Conservation (phyloP, 2,888 invertebrate genomes). For the Branchellion lobata region DNA sequence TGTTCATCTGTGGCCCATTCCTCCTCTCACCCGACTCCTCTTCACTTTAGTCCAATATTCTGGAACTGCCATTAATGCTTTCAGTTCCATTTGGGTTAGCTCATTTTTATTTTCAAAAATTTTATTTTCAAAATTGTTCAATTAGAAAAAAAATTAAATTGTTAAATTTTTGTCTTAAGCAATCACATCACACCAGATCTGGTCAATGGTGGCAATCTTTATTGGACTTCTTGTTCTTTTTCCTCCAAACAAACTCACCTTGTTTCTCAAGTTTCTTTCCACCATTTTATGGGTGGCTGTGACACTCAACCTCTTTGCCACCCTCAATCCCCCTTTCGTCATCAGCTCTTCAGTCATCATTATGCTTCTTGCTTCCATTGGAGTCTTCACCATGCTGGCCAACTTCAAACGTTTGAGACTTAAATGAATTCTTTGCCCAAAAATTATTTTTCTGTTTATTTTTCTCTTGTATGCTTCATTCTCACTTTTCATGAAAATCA, state of each 20-base stretch:
- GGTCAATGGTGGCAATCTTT: conserved; percentile 66
- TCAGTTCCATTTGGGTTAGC: conserved; percentile 61
- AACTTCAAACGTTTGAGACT: conserved; percentile 39
- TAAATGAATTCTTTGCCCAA: no score
- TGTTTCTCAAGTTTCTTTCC: conserved; percentile 66
- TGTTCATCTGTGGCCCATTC: conserved; percentile 72
- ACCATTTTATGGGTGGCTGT: conserved; percentile 77
- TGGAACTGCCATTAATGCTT: conserved; percentile 58
- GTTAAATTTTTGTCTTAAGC: no score
- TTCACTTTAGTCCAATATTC: conserved; percentile 54
- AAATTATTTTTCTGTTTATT: no score
- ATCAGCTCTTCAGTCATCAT: conserved; percentile 65
- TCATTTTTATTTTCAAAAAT: conserved; percentile 1
- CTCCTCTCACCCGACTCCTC: conserved; percentile 53
- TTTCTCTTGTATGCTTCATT: no score
- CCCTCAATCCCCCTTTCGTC: conserved; percentile 72
- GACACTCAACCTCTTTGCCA: conserved; percentile 74
- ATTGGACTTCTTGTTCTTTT: conserved; percentile 72
- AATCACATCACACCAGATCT: conserved; percentile 46
- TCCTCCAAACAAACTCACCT: conserved; percentile 74
- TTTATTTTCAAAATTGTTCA: conserved; percentile 22
- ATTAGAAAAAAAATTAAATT: not conserved
- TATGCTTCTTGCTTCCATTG: conserved; percentile 69
- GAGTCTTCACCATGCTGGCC: conserved; percentile 65
- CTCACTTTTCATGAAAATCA: no score